Percentiles rank a stretch among this genome's conserved stretches.
These are phyloP conservation scores for Astropecten irregularis DNA, from an alignment of 53 echinoderm and acorn worm species.

Conservation along the genomic window DNA sequence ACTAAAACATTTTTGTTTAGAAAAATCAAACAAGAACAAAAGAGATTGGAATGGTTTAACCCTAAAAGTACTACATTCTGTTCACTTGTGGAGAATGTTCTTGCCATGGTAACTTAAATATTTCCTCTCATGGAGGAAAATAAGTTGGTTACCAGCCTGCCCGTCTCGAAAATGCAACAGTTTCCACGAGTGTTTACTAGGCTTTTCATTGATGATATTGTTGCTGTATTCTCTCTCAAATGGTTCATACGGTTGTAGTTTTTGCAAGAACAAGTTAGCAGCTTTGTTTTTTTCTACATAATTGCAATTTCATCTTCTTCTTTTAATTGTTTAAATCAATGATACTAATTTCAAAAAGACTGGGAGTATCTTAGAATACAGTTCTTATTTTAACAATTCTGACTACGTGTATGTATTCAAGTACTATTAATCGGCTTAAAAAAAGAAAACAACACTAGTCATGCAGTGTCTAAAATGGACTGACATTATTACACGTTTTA, in stretches of 20 bases:
- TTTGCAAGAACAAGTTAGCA: slow-evolving; percentile 7
- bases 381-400: neutral
- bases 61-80: neutral
- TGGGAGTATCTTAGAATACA: neutral
- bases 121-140: no score
- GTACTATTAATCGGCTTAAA: slow-evolving; percentile 30
- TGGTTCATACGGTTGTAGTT: neutral
- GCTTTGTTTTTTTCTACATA: slow-evolving; percentile 18
- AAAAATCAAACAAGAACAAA: no score
- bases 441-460: slow-evolving; percentile 23
- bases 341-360: neutral
- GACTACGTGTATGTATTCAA: slow-evolving; percentile 31
- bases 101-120: no score
- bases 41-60: neutral
- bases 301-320: slow-evolving; percentile 5
- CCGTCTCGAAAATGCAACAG: no score
- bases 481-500: slow-evolving; percentile 8
- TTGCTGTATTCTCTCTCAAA: no score
- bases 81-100: no score
- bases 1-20: no score
- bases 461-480: slow-evolving; percentile 26
- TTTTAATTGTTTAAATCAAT: slow-evolving; percentile 7
- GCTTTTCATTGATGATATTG: no score
- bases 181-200: no score
- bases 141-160: no score